Evolutionary conservation across 2,113 vertebrate genomes (phyloP), one percentile per base, ranked within the genome.

Genomic region (Colossoma macropomum): DNA sequence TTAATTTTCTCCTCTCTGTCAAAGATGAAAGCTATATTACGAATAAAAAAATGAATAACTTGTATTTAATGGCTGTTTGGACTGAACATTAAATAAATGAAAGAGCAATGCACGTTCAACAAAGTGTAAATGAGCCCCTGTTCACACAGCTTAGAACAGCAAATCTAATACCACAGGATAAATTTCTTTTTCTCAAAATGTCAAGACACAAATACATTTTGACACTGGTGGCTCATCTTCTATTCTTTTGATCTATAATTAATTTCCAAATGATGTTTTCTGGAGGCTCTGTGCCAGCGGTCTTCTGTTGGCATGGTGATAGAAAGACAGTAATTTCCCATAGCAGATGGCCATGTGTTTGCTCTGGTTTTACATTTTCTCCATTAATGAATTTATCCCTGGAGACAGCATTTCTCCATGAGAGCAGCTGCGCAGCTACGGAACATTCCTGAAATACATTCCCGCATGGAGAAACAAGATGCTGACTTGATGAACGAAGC

Each of bases 321-420:
- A 45, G 25, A 45, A 45, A 71, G n/a, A 71, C 38, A 25, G 2
- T 21, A 11, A 45, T 45, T 71, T 71, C 34, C 41, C 19, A 23
- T 34, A 71, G 68, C 68, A 70, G 73, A 71, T 77, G 27, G 34
- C n/a, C 34, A 50, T 63, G 72, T 71, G 41, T 23, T 69, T 59
- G 30, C 66, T 77, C 78, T 91, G 91, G 86, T 89, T 88, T 88
- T 60, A 88, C 59, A 79, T 87, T 91, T 75, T 86, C 80, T 77
- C 69, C 89, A 86, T 88, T 82, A 89, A 91, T 90, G 80, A 87
- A 86, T 85, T 84, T 85, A 88, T 92, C 90, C 87, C 71, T 15
- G 77, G 87, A 86, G 89, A 91, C 56, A n/a, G 79, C 45, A 74
- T 75, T 79, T 63, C 19, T 83, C 79, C 63, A 80, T 88, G 79